Evolutionary conservation across 2,888 invertebrate species (phyloP), one percentile per base, ranked within the genome.

Genomic region (Drosophila demipolita): DNA sequence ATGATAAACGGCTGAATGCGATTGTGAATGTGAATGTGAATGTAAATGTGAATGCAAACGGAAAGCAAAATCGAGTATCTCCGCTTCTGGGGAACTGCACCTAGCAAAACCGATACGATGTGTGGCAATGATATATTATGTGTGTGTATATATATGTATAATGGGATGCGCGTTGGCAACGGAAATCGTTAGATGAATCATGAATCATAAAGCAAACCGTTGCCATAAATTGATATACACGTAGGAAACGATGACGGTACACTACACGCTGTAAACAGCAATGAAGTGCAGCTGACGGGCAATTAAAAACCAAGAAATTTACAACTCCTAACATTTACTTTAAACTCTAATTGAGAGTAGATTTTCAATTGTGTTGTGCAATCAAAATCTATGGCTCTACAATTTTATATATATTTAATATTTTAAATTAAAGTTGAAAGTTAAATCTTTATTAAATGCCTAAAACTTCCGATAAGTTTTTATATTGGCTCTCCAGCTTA

Each of bases 111-210:
- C 62, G 61, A 67, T 54, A 49, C 48, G 48, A 26, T 55, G 54
- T 26, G 54, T 36, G 26, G 26, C 26, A 26, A 55, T 36, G 54
- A 38, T 55, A 55, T 38, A 38, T 45, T 29, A 8, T 38, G 2
- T 54, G 29, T 20, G 29, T 20, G 45, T 23, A 58, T 63, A 64
- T 54, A 55, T 59, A 36, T n/a, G 4, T 4, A 32, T 26, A 26
- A 29, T 66, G 58, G 35, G 71, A 64, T 71, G 72, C 61, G 82
- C 85, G 86, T 83, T 85, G 86, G 83, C 86, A 83, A 86, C 83
- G 83, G 83, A 83, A 85, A 83, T 83, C 75, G 86, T 85, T 85
- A 75, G 76, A 77, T 83, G 86, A 85, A 73, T 65, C 72, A 82
- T 75, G 86, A 85, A 73, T 67, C 72, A 82, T 71, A 64, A 32